Evolutionary conservation across 37 sponge, comb jelly and placozoan species (phyloP), one percentile per base, ranked within the genome.

Genomic region (Cladorhizidae sp.): DNA sequence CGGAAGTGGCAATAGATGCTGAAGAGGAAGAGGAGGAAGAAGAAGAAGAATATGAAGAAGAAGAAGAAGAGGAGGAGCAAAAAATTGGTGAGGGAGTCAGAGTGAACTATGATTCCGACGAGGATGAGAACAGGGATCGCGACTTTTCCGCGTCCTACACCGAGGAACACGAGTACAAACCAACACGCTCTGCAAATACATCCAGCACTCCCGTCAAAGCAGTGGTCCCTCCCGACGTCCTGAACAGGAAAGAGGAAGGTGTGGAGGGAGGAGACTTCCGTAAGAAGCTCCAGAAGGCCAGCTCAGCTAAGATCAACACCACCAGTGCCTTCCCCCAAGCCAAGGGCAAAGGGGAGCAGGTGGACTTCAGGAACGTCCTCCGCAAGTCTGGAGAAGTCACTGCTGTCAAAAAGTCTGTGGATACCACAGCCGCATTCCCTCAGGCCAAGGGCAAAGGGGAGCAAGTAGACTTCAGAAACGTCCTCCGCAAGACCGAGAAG

Each of bases 291-390:
- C 68, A 68, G 56, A 74, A 74, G 55, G 31, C 79, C 22, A 38
- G 12, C 12, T 56, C 39, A 1, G 57, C 85, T 0, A 84, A 90
- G 64, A 81, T 80, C 26, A 57, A 90, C 57, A 80, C 85, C 3
- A 49, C 55, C 61, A 71, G 64, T 1, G 78, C 86, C 29, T 87
- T 87, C 80, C 88, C 88, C 28, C 62, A 74, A 38, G 77, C 68
- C 3, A 83, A 74, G 51, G 35, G 76, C 8, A 74, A 72, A 8
- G 82, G 70, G 1, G 93, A 84, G 59, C 93, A 92, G 68, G 74
- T 85, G 3, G 93, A 92, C 62, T 92, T 87, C 72, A 67, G 85
- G 26, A 71, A 80, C 25, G 82, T 87, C 23, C 85, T 92, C 17
- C 51, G 67, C 31, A 87, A 84, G 51, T 59, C 76, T 23, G 73